phyloP scores from a whole-genome alignment of 2,888 invertebrate species.

The Mesorhabditis belari region DNA sequence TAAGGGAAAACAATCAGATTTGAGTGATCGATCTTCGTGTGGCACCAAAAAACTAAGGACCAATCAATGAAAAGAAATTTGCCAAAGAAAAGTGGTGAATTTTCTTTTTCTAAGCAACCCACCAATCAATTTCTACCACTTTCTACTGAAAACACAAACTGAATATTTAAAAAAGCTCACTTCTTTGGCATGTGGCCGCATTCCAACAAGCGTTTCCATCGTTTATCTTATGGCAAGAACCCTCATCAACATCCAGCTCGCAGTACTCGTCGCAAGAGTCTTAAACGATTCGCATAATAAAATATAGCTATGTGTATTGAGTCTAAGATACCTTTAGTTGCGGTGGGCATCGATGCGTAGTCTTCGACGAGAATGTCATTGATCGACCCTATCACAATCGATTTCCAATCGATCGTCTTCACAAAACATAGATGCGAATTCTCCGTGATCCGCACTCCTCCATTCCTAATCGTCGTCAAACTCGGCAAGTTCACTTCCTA shows the following conservation, averaged over 20 bases:
- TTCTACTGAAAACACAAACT: too few species aligned
- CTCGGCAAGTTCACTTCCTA: constrained; percentile 71
- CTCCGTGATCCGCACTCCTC: constrained; percentile 81
- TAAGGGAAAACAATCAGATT: too few species aligned
- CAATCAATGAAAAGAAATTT: too few species aligned
- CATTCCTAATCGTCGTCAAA: constrained; percentile 69
- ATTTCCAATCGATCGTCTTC: constrained; percentile 82
- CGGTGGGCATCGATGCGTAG: constrained; percentile 10
- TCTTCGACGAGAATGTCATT: constrained; percentile 61
- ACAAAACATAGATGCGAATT: constrained; percentile 77
- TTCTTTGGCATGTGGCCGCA: constrained; percentile 64
- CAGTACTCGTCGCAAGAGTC: background rate
- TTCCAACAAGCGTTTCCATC: constrained; percentile 68
- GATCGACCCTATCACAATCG: constrained; percentile 66
- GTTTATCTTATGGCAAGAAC: background rate
- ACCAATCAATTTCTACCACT: too few species aligned
- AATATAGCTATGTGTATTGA: too few species aligned
- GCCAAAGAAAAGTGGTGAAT: too few species aligned
- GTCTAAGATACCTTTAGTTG: too few species aligned
- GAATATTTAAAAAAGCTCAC: too few species aligned
- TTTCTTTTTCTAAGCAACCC: too few species aligned
- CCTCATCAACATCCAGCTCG: background rate
- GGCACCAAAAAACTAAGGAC: too few species aligned
- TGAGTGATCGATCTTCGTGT: too few species aligned
- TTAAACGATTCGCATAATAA: background rate